phyloP scores from a whole-genome alignment of 2,888 invertebrate species.

The Frankliniella fusca region DNA sequence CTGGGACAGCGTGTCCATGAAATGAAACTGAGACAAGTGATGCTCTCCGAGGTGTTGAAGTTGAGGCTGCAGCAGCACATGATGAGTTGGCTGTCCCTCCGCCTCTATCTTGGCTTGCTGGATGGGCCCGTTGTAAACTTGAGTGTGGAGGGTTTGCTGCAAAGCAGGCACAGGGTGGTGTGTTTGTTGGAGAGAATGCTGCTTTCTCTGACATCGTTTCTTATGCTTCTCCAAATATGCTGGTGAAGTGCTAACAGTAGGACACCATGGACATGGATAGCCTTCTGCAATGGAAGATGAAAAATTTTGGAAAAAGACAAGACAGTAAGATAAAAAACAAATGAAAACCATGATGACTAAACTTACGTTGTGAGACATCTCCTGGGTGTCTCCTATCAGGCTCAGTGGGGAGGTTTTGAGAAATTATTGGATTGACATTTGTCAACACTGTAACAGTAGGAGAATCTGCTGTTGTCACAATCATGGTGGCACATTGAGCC shows the following conservation, averaged over 20 bases:
- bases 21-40: background rate
- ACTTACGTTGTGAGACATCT: background rate
- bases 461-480: background rate
- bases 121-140: background rate
- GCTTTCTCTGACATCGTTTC: constrained; percentile 7
- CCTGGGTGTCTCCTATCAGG: background rate
- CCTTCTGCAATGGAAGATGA: background rate
- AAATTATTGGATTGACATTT: background rate
- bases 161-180: background rate
- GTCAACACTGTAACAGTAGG: background rate
- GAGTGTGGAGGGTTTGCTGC: background rate
- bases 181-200: background rate
- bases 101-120: background rate
- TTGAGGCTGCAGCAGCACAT: background rate
- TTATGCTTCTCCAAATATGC: constrained; percentile 10
- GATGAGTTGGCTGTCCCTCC: background rate
- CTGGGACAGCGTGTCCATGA: constrained; percentile 4
- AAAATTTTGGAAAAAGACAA: background rate
- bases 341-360: background rate
- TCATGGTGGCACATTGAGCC: background rate
- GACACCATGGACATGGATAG: constrained; percentile 16
- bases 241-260: background rate
- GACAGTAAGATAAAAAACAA: background rate
- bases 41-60: background rate
- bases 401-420: background rate